These are phyloP conservation scores for Aldabrachelys gigantea DNA, from an alignment of 2,113 vertebrate genomes.

Conservation along the genomic window DNA sequence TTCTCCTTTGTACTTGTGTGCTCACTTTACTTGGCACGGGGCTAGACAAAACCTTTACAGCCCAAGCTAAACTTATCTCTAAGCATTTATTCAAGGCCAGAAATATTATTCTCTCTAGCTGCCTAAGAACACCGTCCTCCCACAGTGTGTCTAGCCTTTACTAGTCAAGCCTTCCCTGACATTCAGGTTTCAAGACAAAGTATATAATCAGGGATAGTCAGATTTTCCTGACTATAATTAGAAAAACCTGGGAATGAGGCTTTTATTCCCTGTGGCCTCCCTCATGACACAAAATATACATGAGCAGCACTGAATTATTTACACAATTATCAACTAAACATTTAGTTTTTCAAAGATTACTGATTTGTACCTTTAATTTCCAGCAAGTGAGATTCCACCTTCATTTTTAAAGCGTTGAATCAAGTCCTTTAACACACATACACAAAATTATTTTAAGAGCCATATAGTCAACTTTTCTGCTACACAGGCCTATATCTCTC, in stretches of 20 bases:
- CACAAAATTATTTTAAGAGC: not conserved
- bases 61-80: not conserved
- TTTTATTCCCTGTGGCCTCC: not conserved
- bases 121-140: not conserved
- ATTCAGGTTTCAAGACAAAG: not conserved
- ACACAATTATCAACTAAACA: not conserved
- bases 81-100: not conserved
- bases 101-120: not conserved
- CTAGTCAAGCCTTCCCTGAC: not conserved
- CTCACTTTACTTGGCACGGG: not conserved
- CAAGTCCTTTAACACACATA: not conserved
- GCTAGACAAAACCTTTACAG: not conserved
- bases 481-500: not conserved
- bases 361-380: slow-evolving; percentile 1
- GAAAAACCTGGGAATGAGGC: not conserved
- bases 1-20: not conserved
- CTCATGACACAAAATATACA: not conserved
- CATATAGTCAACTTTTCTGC: not conserved
- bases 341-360: not conserved
- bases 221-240: not conserved
- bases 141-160: not conserved
- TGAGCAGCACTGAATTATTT: not conserved
- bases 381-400: not conserved
- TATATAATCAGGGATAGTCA: not conserved
- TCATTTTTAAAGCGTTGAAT: not conserved